These are phyloP conservation scores for Nothoprocta pentlandii DNA, from an alignment of 2,113 vertebrate genomes.

Conservation along the genomic window DNA sequence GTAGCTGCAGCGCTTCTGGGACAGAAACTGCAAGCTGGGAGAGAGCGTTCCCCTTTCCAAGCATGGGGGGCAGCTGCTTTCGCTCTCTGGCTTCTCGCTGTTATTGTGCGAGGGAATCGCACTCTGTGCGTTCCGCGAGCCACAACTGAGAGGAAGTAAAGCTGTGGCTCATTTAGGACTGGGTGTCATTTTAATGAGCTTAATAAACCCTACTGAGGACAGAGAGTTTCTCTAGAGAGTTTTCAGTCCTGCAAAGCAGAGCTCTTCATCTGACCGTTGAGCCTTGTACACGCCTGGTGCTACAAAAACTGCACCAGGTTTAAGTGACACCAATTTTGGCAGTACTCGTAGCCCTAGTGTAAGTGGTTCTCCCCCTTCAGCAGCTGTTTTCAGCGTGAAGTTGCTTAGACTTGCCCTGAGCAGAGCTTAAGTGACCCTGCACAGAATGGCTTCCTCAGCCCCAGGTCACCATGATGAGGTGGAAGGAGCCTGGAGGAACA, in stretches of 20 bases:
- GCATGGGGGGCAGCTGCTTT: conserved; percentile 55
- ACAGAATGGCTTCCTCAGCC: background rate
- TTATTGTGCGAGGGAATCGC: conserved; percentile 50
- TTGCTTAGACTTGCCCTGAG: background rate
- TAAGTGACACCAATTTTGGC: background rate
- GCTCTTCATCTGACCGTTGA: conserved; percentile 10
- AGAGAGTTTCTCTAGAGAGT: conserved; percentile 24
- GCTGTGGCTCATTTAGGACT: conserved; percentile 60
- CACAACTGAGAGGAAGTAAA: conserved; percentile 56
- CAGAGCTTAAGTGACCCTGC: background rate
- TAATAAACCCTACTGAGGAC: conserved; percentile 58
- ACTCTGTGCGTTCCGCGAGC: conserved; percentile 29
- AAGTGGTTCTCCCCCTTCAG: background rate
- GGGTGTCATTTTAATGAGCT: conserved; percentile 63
- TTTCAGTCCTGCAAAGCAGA: background rate
- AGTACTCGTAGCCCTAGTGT: background rate
- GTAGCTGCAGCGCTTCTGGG: conserved; percentile 30
- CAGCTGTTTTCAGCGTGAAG: background rate
- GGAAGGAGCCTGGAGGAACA: background rate
- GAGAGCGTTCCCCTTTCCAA: background rate
- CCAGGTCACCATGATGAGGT: background rate
- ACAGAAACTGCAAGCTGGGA: conserved; percentile 26
- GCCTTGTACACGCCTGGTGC: background rate
- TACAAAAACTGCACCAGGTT: conserved; percentile 9
- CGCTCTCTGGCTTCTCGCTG: conserved; percentile 52